Conservation (phyloP, 1,140 invertebrate genomes). For the Bombus superbus region DNA sequence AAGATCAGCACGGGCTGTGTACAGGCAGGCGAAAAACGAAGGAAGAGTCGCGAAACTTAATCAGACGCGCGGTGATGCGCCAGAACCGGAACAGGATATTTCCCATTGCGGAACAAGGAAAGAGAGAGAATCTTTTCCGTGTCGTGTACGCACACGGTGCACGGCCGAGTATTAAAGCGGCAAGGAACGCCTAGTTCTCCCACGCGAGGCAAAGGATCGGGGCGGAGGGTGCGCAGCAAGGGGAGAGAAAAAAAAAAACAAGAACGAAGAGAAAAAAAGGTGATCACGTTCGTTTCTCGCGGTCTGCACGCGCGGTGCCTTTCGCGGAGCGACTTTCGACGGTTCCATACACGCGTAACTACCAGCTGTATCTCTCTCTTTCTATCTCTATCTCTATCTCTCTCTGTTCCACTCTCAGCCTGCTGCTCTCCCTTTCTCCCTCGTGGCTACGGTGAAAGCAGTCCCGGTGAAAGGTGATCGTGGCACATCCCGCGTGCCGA, state of each 20-base stretch:
- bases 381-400: conserved; percentile 50
- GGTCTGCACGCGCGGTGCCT: conserved; percentile 46
- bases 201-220: conserved; percentile 24
- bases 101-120: background rate
- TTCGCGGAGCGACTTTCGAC: conserved; percentile 64
- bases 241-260: background rate
- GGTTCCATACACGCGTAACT: conserved; percentile 33
- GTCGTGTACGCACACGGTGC: background rate
- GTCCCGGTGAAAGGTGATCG: conserved; percentile 53
- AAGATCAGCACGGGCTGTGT: background rate
- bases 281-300: conserved; percentile 62
- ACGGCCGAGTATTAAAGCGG: conserved; percentile 41
- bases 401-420: conserved; percentile 39
- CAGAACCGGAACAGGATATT: background rate
- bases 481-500: conserved; percentile 39
- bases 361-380: conserved; percentile 53
- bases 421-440: conserved; percentile 16
- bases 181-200: conserved; percentile 61
- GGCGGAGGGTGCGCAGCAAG: background rate
- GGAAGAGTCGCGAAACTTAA: background rate
- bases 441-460: conserved; percentile 47
- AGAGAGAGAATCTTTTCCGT: conserved; percentile 25
- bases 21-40: background rate
- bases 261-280: conserved; percentile 21
- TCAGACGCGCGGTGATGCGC: background rate